Percentiles rank a stretch among this genome's conserved stretches.
Evolutionary conservation across 1,140 invertebrate genomes (phyloP).

Genomic region (Drosophila littoralis): DNA sequence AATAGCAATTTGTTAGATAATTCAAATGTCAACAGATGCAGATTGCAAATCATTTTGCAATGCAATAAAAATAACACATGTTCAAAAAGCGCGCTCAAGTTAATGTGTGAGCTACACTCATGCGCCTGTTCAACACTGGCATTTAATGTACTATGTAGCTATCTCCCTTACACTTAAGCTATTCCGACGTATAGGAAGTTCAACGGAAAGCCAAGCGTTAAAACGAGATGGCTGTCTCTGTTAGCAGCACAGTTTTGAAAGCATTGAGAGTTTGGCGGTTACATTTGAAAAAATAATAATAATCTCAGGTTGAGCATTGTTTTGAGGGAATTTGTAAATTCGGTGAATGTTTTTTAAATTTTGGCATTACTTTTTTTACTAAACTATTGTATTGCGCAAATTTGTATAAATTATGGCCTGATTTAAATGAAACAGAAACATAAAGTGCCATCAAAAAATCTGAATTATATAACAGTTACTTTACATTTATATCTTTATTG

Average conservation of each 20-base stretch:
- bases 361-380: not conserved
- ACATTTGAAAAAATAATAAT: not conserved
- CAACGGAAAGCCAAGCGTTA: not conserved
- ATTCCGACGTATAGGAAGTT: no score
- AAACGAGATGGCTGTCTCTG: slow-evolving; percentile 1
- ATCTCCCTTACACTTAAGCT: slow-evolving; percentile 3
- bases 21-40: slow-evolving; percentile 1
- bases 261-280: slow-evolving; percentile 10
- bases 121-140: slow-evolving; percentile 24
- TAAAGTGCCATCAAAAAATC: not conserved
- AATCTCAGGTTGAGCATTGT: no score
- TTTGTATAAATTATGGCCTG: no score
- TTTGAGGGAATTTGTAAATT: not conserved
- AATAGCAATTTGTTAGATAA: slow-evolving; percentile 1
- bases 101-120: not conserved
- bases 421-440: not conserved
- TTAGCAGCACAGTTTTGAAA: slow-evolving; percentile 32
- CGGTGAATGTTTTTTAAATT: no score
- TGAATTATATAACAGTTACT: not conserved
- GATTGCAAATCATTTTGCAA: slow-evolving; percentile 9
- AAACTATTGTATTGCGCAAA: no score
- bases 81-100: slow-evolving; percentile 16
- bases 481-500: slow-evolving; percentile 42
- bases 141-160: not conserved
- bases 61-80: not conserved